Evolutionary conservation across 2,888 invertebrate genomes (phyloP).

Genomic region (Metacarcinus magister): DNA sequence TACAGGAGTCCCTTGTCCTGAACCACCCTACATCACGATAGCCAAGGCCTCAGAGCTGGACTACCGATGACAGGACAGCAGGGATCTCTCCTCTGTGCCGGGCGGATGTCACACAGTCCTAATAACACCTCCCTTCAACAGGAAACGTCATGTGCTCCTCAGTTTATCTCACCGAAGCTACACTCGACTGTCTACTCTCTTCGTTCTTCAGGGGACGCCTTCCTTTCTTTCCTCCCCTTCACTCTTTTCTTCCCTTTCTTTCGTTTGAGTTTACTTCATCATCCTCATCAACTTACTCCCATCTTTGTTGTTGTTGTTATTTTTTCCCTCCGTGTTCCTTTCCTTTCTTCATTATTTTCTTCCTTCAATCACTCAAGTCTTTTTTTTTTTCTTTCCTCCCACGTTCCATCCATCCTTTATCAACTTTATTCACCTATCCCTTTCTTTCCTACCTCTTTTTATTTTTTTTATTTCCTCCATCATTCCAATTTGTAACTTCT

Average conservation of each 20-base stretch:
- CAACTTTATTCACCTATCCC: too few relatives aligned
- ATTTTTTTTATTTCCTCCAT: too few relatives aligned
- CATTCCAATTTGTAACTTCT: too few relatives aligned
- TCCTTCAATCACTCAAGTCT: neutral
- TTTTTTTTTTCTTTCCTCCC: neutral
- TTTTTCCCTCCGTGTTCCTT: neutral
- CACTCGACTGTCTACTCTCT: neutral
- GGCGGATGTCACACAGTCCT: neutral
- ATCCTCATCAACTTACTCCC: too few relatives aligned
- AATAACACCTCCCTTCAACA: neutral
- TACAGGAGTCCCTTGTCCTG: neutral
- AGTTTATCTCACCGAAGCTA: neutral
- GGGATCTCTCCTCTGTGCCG: too few relatives aligned
- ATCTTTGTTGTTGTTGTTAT: neutral
- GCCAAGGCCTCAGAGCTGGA: too few relatives aligned
- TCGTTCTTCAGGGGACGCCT: neutral
- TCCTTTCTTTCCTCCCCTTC: neutral
- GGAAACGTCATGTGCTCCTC: slow-evolving; percentile 2
- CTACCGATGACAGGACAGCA: neutral
- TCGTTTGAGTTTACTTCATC: too few relatives aligned
- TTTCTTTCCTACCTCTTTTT: too few relatives aligned
- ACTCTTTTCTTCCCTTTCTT: neutral
- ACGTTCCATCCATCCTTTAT: too few relatives aligned
- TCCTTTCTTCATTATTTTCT: neutral
- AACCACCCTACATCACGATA: too few relatives aligned